Evolutionary conservation across 2,888 invertebrate species (phyloP).

Genomic region (Achlya flavicornis): DNA sequence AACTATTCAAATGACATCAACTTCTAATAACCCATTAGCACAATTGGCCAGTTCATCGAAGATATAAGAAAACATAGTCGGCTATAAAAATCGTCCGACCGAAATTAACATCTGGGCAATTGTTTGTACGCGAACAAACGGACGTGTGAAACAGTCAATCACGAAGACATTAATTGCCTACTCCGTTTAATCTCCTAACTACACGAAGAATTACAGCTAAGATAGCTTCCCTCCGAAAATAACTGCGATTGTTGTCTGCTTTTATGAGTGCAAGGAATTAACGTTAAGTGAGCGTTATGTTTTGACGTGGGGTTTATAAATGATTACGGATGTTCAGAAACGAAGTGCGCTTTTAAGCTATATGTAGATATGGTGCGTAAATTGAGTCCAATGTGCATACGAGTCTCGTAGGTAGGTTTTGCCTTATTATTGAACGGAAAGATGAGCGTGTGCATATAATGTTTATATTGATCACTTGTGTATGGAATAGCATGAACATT

Average conservation of each 20-base stretch:
- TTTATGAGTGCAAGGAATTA: constrained; percentile 60
- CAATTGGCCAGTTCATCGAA: constrained; percentile 2
- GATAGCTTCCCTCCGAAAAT: constrained; percentile 62
- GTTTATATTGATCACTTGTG: no score
- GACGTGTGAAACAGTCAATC: constrained; percentile 67
- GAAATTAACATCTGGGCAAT: constrained; percentile 42
- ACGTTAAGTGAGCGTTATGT: constrained; percentile 59
- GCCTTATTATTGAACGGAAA: not conserved
- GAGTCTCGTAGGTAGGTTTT: not conserved
- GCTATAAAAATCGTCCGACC: constrained; percentile 27
- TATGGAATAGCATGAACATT: no score
- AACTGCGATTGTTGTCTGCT: constrained; percentile 62
- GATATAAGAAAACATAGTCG: constrained; percentile 15
- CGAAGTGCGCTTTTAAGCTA: constrained; percentile 54
- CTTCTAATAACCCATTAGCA: constrained; percentile 22
- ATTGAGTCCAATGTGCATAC: constrained; percentile 12
- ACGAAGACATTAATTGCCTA: constrained; percentile 69
- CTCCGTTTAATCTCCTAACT: constrained; percentile 67
- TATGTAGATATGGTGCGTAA: constrained; percentile 21
- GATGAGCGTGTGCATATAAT: no score
- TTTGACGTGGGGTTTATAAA: constrained; percentile 74
- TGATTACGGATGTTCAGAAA: constrained; percentile 62
- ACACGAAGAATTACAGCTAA: constrained; percentile 59
- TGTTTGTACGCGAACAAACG: constrained; percentile 25
- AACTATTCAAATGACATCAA: constrained; percentile 16